These are phyloP conservation scores for Anthrax anthrax DNA, from an alignment of 2,888 invertebrate species.

Conservation along the genomic window DNA sequence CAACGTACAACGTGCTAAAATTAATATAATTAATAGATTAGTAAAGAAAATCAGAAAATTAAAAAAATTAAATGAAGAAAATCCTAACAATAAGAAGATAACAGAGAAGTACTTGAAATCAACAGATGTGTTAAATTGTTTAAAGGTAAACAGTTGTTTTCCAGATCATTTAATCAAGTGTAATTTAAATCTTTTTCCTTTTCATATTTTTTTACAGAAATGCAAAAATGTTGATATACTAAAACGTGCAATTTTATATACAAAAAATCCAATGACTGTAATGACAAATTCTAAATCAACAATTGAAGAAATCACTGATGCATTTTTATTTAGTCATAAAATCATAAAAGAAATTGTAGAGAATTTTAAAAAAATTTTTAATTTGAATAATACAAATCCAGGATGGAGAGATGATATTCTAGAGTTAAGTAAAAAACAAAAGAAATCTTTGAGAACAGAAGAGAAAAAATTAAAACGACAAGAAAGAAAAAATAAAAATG, in stretches of 20 bases:
- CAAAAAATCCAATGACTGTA: conserved; percentile 18
- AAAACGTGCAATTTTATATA: conserved; percentile 19
- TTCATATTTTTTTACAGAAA: conserved; percentile 16
- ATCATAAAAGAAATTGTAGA: conserved; percentile 17
- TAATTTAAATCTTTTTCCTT: neutral
- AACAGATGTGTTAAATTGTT: neutral
- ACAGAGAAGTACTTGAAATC: neutral
- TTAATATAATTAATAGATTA: neutral
- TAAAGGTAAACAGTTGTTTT: conserved; percentile 1
- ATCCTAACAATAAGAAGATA: neutral
- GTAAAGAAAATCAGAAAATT: neutral
- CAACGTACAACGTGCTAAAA: neutral
- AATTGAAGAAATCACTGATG: conserved; percentile 24
- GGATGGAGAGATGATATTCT: conserved; percentile 22
- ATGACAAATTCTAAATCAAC: conserved; percentile 24
- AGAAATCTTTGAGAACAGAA: conserved; percentile 3
- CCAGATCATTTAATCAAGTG: no score
- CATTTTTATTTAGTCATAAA: conserved; percentile 25
- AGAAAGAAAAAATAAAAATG: conserved; percentile 13
- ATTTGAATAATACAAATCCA: conserved; percentile 15
- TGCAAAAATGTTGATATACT: conserved; percentile 21
- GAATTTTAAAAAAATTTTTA: conserved; percentile 16
- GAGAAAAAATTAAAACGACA: conserved; percentile 14
- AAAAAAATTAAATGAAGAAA: neutral
- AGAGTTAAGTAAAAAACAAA: conserved; percentile 20